Percentiles rank a stretch among this genome's conserved stretches.
Evolutionary conservation across 2,888 invertebrate genomes (phyloP).

Genomic region (Apoda limacodes): DNA sequence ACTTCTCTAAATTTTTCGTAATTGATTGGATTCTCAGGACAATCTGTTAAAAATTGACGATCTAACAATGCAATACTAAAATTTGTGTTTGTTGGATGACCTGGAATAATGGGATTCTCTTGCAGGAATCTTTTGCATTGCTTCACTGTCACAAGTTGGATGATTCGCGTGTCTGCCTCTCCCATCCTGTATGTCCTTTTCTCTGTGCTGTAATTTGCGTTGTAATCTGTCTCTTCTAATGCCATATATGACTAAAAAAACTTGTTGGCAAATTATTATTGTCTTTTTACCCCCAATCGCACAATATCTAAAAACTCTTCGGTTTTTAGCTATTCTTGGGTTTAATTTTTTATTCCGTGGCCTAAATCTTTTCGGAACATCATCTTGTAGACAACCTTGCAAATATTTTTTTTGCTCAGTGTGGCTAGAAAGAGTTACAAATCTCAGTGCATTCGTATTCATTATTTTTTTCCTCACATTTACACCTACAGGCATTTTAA

Average conservation of each 20-base stretch:
- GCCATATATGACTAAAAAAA: constrained; percentile 2
- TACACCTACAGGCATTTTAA: too few relatives aligned
- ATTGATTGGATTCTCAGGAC: constrained; percentile 1
- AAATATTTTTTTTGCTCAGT: too few relatives aligned
- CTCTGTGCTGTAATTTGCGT: constrained; percentile 2
- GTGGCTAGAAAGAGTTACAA: too few relatives aligned
- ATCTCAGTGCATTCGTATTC: too few relatives aligned
- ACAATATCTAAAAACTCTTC: too few relatives aligned
- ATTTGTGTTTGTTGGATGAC: constrained; percentile 3
- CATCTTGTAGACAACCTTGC: too few relatives aligned
- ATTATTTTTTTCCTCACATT: too few relatives aligned
- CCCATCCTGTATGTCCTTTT: constrained; percentile 5
- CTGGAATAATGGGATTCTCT: constrained; percentile 7
- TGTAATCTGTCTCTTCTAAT: constrained; percentile 6
- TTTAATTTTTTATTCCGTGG: too few relatives aligned
- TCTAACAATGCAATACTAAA: constrained; percentile 1
- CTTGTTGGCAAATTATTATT: constrained; percentile 4
- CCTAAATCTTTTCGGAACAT: too few relatives aligned
- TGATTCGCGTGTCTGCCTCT: constrained; percentile 2
- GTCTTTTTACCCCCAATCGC: not conserved
- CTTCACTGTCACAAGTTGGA: constrained; percentile 1
- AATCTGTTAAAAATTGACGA: not conserved
- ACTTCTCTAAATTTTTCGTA: constrained; percentile 5
- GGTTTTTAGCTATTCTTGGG: too few relatives aligned
- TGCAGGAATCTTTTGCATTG: constrained; percentile 1